Conservation (phyloP, 1,140 invertebrate genomes). For the Zaprionus tsacasi region DNA sequence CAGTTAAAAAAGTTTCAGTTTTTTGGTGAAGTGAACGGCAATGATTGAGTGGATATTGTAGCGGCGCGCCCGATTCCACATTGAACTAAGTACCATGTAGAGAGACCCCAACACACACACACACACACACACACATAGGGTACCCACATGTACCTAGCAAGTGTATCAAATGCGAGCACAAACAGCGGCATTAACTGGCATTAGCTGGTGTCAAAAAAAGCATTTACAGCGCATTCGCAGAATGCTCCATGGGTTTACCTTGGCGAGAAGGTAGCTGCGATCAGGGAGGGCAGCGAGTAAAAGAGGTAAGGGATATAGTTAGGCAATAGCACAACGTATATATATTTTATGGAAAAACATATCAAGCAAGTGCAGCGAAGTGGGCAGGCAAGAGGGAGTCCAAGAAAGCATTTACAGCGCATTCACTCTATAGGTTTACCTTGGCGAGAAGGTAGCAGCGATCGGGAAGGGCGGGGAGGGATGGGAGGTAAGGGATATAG, state of each 20-base stretch:
- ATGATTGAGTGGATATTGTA: slow-evolving; percentile 77
- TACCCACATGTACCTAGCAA: neutral
- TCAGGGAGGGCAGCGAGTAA: slow-evolving; percentile 4
- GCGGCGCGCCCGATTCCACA: slow-evolving; percentile 45
- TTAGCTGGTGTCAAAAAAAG: slow-evolving; percentile 76
- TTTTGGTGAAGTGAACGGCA: slow-evolving; percentile 62
- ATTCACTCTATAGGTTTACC: slow-evolving; percentile 34
- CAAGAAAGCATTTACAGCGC: slow-evolving; percentile 80
- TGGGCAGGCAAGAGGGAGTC: slow-evolving; percentile 41
- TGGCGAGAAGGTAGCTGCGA: neutral
- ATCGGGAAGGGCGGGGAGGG: too few species aligned
- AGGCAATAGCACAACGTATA: neutral
- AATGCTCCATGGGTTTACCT: slow-evolving; percentile 26
- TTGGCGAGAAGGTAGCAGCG: slow-evolving; percentile 5
- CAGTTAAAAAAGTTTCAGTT: slow-evolving; percentile 67
- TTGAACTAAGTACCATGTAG: slow-evolving; percentile 6
- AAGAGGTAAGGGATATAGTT: neutral
- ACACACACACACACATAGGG: neutral
- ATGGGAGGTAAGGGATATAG: neutral
- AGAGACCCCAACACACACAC: neutral
- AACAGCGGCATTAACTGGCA: slow-evolving; percentile 67
- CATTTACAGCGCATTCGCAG: slow-evolving; percentile 55
- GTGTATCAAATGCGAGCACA: slow-evolving; percentile 37
- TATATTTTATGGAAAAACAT: neutral
- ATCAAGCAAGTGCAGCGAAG: neutral